Base-by-base conservation (phyloP, 1,140 invertebrate genomes). In the Euschistus heros region DNA sequence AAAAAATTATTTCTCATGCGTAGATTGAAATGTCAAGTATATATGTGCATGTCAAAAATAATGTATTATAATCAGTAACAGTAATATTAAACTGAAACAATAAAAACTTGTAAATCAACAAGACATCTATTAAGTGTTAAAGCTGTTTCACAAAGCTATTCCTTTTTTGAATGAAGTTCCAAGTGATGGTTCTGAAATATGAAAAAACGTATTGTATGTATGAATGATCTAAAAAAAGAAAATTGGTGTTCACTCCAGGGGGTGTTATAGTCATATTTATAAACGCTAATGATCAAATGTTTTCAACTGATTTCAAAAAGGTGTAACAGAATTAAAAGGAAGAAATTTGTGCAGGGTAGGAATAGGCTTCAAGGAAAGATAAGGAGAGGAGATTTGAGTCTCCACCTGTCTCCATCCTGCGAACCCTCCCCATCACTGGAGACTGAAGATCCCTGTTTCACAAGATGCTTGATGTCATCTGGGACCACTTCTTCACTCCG, bases 401-500 rank as follows among this genome's bases (percentile, higher is more conserved):
- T 57, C 54, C 54, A 88, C 86, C 86, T 87, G 83, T 87, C 86
- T 74, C 85, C 86, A 76, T 88, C 88, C 73, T 86, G 83, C 73
- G 87, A 89, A 69, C 86, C 86, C 74, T 94, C 92, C 74, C 91
- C 91, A 77, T 94, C 92, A 77, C 90, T 93, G 75, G 92, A 94
- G 69, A 92, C 87, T 72, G 89, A 92, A 68, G 89, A 92, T 73
- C 90, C 88, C 72, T 84, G 83, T 74, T 91, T 87, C 70, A 85
- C 83, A 69, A 84, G 78, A 70, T 84, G 80, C 70, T 85, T 80
- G 74, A 90, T 84, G 77, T 92, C 90, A 66, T 86, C 86, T 68
- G 92, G 92, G 71, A 92, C 83, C 72, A 96, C 87, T 78, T 96
- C 93, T 80, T 96, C 93, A 75, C 91, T 94, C 77, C 93, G 88